Base-by-base conservation (phyloP, 2,113 vertebrate genomes). In the Nerophis ophidion region DNA sequence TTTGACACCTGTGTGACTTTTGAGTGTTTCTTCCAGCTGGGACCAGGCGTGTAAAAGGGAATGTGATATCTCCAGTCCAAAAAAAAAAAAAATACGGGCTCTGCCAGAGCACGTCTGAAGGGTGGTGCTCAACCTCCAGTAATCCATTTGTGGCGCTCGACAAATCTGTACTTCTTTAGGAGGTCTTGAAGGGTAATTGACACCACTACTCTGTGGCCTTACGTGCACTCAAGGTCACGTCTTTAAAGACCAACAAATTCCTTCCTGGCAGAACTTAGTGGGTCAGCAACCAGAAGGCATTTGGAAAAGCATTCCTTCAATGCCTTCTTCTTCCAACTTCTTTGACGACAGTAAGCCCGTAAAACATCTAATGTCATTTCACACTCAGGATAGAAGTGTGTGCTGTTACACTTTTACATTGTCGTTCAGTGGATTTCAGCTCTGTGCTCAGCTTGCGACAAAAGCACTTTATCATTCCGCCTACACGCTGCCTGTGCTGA, bases 231-330 rank as follows among this genome's bases (percentile, higher is more conserved):
- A 80, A 85, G 82, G 84, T 85, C 78, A 79, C 63, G 48, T 56
- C 78, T 83, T 84, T 77, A 83, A 84, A 79, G 81, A 65, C 73
- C 51, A 65, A 63, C 53, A 64, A 64, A 66, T 77, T 75, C 77
- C 68, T 62, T 62, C 53, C 57, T 7, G 58, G 68, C 63, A 68
- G 65, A 56, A 57, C 65, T 81, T 53, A 63, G 57, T 63, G 63
- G 59, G 70, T 71, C 66, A 63, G 68, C 58, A 73, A 59, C 40
- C 66, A 26, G 61, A 74, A 61, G 64, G 65, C 63, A 65, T 51
- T 16, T 9, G 59, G 56, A 72, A 47, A 68, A 57, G 47, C 60
- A 72, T 71, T 77, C 76, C 62, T 79, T 80, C 55, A 62, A 53
- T 70, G 58, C n/a, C 80, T 80, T 84, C 79, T 69, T 72, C 69